Evolutionary conservation across 2,797 vertebrate species (phyloP).

Genomic region (Austrolebias charrua): DNA sequence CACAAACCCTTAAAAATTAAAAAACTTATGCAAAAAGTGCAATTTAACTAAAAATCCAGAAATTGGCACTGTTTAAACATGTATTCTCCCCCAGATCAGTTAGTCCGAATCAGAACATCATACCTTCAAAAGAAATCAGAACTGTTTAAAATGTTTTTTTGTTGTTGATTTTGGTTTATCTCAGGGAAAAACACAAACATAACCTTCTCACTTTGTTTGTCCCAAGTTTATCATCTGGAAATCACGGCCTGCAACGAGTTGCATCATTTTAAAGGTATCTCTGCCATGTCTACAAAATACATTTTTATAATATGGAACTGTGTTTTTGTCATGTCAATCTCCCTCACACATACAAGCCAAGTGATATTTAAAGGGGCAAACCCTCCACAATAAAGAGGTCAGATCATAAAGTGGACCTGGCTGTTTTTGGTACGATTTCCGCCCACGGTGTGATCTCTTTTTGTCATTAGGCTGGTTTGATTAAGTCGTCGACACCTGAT

Average conservation of each 20-base stretch:
- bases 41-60: slow-evolving; percentile 4
- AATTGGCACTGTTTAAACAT: slow-evolving; percentile 36
- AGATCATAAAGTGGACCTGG: neutral
- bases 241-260: too few relatives aligned
- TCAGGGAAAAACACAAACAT: neutral
- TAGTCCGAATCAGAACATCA: neutral
- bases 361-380: slow-evolving; percentile 15
- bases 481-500: too few relatives aligned
- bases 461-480: slow-evolving; percentile 28
- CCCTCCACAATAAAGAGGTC: neutral
- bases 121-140: neutral
- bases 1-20: slow-evolving; percentile 6
- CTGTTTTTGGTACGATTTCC: too few relatives aligned
- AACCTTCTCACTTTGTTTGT: too few relatives aligned
- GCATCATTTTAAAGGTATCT: too few relatives aligned
- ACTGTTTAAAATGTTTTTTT: too few relatives aligned
- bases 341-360: slow-evolving; percentile 1
- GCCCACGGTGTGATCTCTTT: neutral
- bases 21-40: slow-evolving; percentile 2
- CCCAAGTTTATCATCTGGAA: too few relatives aligned
- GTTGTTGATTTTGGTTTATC: neutral
- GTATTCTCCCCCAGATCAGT: neutral
- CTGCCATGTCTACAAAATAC: too few relatives aligned
- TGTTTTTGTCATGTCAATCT: neutral
- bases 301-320: too few relatives aligned